Evolutionary conservation across 2,888 invertebrate species (phyloP), one percentile per base, ranked within the genome.

Genomic region (Morpho helenor): DNA sequence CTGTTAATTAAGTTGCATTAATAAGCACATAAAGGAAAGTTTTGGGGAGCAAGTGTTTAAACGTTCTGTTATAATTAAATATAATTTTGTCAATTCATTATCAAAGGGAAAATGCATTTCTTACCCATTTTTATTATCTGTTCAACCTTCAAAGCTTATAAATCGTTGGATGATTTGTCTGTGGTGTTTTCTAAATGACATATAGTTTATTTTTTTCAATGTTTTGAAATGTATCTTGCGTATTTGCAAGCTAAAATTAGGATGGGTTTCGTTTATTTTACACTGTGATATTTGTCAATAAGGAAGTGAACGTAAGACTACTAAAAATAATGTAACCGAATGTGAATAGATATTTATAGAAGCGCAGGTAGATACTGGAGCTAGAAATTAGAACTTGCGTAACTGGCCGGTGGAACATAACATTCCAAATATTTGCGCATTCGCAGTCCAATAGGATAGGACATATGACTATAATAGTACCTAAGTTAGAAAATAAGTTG

Each of bases 291-390:
- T 71, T 74, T 68, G 65, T 61, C 65, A 65, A 71, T 68, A 70
- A 75, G 73, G 69, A 75, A 74, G 77, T 73, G 71, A 75, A 71
- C 73, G 74, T 75, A 72, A 74, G 76, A 74, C 70, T 65, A 77
- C 87, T 87, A 87, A 82, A 86, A 84, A 88, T 88, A 88, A 86
- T 85, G 82, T 82, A 77, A 83, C 83, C 66, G 79, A 71, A 80
- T 74, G 54, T 76, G 74, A 73, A 74, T 74, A 70, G 78, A 73
- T 84, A 83, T 79, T 76, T 81, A 82, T 84, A 81, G 86, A 78
- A 63, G 66, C 68, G 74, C 84, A 84, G 86, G 80, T 82, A 81
- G 53, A 57, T 73, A 80, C 81, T 55, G 57, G 79, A 81, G 62
- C 70, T 76, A 76, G 81, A 74, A 76, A 76, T 75, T 70, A 74